Evolutionary conservation across 2,113 vertebrate genomes (phyloP), one percentile per base, ranked within the genome.

Genomic region (Papio anubis): DNA sequence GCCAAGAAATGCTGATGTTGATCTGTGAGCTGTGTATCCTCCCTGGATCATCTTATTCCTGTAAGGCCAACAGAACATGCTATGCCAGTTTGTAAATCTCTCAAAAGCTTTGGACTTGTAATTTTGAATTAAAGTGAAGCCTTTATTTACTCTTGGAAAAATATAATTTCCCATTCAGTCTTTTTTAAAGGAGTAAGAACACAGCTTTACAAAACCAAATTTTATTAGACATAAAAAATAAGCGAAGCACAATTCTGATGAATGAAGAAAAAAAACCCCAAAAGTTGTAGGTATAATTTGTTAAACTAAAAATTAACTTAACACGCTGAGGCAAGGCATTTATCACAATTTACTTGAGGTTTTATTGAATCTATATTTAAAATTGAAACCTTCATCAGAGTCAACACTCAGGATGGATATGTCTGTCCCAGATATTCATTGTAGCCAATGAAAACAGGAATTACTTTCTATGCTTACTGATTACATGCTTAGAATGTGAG

Each of bases 191-290:
- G n/a, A 79, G 10, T 70, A 59, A 94, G 86, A 93, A 76, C 45
- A 96, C 96, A 88, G 45, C 25, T 92, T 90, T 81, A 40, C 21
- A 90, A 86, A 96, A 92, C n/a, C 43, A 83, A 94, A 82, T 84
- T 73, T 95, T 94, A 40, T 25, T 23, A 88, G 13, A 80, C 8
- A 35, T 76, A 91, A 75, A 43, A 93, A 81, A 38, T 70, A 35
- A 76, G 3, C 55, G 57, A 92, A 92, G 14, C 21, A 70, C 3
- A 79, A 52, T 90, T 88, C 55, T 91, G n/a, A 96, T 89, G 35
- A 96, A 93, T 23, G 4, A 91, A 91, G 55, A 93, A 80, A 35
- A 82, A 40, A 85, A 79, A 72, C 59, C 4, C 43, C 18, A 23
- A 61, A 95, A 85, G 17, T 86, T 70, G 12, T 45, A 83, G 59